These are phyloP conservation scores for Tinamus guttatus DNA, from an alignment of 2,113 vertebrate genomes.

Conservation along the genomic window DNA sequence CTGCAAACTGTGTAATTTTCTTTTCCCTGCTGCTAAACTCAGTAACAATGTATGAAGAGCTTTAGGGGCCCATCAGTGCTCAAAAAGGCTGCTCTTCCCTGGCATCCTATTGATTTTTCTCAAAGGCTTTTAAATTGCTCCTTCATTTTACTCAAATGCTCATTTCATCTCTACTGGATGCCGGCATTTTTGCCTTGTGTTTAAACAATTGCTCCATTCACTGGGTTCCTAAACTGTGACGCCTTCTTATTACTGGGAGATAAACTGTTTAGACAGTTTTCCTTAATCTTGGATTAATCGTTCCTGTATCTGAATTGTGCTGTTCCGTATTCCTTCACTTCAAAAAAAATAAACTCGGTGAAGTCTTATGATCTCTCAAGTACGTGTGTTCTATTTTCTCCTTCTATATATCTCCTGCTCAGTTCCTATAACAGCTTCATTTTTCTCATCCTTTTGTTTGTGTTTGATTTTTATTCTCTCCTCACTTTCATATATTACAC, in stretches of 20 bases:
- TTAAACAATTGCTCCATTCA: slow-evolving; percentile 87
- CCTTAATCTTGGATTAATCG: slow-evolving; percentile 85
- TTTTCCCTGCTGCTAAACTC: slow-evolving; percentile 81
- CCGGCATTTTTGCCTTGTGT: slow-evolving; percentile 77
- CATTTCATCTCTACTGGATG: slow-evolving; percentile 82
- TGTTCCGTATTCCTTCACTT: slow-evolving; percentile 73
- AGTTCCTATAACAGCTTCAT: neutral
- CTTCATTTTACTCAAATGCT: slow-evolving; percentile 85
- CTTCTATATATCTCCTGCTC: neutral
- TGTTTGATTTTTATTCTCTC: slow-evolving; percentile 21
- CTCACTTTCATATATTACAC: neutral
- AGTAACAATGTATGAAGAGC: slow-evolving; percentile 81
- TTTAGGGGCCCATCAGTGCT: slow-evolving; percentile 78
- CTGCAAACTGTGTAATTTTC: slow-evolving; percentile 81
- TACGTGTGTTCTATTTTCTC: slow-evolving; percentile 8
- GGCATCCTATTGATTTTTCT: slow-evolving; percentile 88
- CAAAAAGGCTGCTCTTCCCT: slow-evolving; percentile 78
- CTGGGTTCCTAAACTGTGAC: slow-evolving; percentile 82
- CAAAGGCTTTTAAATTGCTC: slow-evolving; percentile 88
- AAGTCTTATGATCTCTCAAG: slow-evolving; percentile 38
- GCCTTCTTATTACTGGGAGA: slow-evolving; percentile 85
- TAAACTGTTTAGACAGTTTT: slow-evolving; percentile 85
- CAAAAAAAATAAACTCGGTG: slow-evolving; percentile 7
- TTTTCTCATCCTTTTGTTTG: neutral
- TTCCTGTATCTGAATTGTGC: slow-evolving; percentile 72